Percentiles rank a stretch among this genome's conserved stretches.
phyloP scores from a whole-genome alignment of 2,888 invertebrate genomes.

The Brachylomia viminalis region DNA sequence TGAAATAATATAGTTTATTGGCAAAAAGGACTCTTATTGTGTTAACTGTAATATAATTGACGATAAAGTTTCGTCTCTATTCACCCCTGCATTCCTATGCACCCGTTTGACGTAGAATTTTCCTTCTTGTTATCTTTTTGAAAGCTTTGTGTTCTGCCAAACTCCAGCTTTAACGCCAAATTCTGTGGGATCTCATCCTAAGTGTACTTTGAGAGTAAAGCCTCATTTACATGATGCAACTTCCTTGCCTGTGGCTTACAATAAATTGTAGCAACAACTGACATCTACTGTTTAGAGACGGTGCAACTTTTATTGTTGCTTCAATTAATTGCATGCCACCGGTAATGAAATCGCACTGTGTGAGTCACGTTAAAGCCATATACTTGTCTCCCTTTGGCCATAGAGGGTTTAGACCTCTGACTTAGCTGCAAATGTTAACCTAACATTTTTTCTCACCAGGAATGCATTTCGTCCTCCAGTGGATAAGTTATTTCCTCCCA shows the following conservation, averaged over 20 bases:
- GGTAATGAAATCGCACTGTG: neutral
- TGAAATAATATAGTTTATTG: too few relatives aligned
- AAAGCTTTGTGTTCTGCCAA: neutral
- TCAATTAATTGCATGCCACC: neutral
- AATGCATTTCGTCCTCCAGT: constrained; percentile 94
- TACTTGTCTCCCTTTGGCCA: neutral
- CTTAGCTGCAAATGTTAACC: neutral
- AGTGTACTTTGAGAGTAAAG: neutral
- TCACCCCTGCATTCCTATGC: too few relatives aligned
- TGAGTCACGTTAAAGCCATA: neutral
- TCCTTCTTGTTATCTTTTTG: neutral
- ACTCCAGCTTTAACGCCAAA: neutral
- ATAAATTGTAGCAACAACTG: neutral
- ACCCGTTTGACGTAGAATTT: too few relatives aligned
- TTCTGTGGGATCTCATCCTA: neutral
- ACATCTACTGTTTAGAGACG: neutral
- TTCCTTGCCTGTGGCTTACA: neutral
- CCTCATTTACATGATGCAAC: neutral
- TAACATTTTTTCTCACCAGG: constrained; percentile 69
- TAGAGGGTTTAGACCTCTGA: neutral
- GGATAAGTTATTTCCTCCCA: constrained; percentile 94
- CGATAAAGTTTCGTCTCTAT: too few relatives aligned
- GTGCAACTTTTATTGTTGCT: neutral
- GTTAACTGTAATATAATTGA: too few relatives aligned
- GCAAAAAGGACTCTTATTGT: too few relatives aligned